Evolutionary conservation across 2,797 vertebrate species (phyloP).

Genomic region (Numenius phaeopus): DNA sequence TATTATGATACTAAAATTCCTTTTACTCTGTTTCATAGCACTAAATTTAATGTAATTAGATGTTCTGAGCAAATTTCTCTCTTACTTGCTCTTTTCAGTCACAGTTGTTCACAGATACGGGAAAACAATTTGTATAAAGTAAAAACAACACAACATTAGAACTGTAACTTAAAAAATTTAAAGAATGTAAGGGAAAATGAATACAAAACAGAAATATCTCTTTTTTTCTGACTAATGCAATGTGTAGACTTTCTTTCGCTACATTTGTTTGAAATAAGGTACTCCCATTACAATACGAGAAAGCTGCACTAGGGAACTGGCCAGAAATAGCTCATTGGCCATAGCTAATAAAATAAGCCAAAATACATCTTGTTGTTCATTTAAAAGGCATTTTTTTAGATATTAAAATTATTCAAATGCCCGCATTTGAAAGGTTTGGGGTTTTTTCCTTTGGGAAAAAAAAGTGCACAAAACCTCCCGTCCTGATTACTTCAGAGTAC

Average conservation of each 20-base stretch:
- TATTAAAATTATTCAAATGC: background rate
- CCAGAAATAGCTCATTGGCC: background rate
- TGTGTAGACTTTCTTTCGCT: background rate
- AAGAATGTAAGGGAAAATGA: background rate
- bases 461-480: background rate
- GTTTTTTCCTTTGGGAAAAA: rapidly evolving
- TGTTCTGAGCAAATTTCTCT: background rate
- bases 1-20: background rate
- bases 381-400: background rate
- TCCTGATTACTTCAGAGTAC: background rate
- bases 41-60: background rate
- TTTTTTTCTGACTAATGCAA: background rate
- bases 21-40: background rate
- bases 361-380: background rate
- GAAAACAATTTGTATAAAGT: background rate
- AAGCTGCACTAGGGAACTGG: background rate
- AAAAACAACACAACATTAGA: background rate
- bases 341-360: background rate
- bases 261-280: background rate
- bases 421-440: background rate
- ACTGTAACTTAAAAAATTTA: background rate
- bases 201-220: background rate
- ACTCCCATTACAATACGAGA: background rate
- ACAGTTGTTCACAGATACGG: background rate
- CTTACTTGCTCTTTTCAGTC: background rate